Percentiles rank a stretch among this genome's conserved stretches.
These are phyloP conservation scores for Phylloscopus trochilus DNA, from an alignment of 2,113 vertebrate genomes.

Conservation along the genomic window DNA sequence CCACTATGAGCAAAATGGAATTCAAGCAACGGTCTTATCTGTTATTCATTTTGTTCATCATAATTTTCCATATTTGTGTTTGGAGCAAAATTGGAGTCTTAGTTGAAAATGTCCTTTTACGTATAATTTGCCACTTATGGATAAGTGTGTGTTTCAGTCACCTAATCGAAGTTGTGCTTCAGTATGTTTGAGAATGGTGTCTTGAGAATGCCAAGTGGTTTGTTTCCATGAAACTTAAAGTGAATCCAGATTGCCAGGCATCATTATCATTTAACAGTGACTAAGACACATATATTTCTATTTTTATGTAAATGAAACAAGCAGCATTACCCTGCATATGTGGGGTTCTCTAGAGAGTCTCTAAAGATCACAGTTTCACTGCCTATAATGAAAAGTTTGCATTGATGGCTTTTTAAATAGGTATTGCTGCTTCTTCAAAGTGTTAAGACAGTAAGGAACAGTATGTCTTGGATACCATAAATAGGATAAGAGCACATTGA, in stretches of 20 bases:
- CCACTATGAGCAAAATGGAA: neutral
- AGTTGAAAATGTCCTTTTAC: rapidly evolving
- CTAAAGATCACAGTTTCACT: neutral
- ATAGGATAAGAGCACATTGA: neutral
- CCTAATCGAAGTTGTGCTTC: neutral
- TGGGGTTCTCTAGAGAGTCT: neutral
- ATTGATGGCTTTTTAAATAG: neutral
- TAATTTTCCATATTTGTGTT: neutral
- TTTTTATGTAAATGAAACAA: neutral
- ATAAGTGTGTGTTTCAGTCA: neutral
- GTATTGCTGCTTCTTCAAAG: neutral
- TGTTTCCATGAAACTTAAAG: neutral
- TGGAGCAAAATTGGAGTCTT: neutral
- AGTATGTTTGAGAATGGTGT: neutral
- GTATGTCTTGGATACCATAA: neutral
- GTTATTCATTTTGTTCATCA: neutral
- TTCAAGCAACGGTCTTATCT: neutral
- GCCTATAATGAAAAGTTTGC: neutral
- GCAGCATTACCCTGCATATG: neutral
- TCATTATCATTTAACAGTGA: neutral
- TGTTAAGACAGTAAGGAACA: neutral
- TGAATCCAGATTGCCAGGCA: neutral
- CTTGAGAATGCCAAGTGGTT: neutral
- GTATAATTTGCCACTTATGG: neutral
- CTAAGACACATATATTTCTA: neutral